Evolutionary conservation across 2,797 vertebrate genomes (phyloP), one percentile per base, ranked within the genome.

Genomic region (Trachops cirrhosus): DNA sequence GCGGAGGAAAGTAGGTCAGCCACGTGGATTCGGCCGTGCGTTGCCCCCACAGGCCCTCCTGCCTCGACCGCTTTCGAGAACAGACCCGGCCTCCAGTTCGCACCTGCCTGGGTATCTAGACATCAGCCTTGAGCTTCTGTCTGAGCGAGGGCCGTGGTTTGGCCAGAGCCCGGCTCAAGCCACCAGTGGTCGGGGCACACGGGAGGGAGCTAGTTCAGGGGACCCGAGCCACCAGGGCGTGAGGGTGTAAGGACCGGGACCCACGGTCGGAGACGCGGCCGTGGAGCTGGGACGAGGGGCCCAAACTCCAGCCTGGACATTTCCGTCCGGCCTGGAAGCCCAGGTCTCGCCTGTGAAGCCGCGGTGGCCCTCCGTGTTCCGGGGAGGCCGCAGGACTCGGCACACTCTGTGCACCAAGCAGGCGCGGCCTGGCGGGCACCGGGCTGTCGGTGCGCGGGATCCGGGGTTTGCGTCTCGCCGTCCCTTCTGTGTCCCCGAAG

Each of bases 401-500:
- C 0, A 9, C 7, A 2, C 1, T 44, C 3, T 16, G 9, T 0
- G 10, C 19, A 5, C 67, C 16, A 1, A 3, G 54, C 2, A 9
- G 29, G 12, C 5, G 4, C 2, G 0, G 22, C n/a, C 39, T 12
- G 32, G 44, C 18, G 4, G 67, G 22, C 0, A 0, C 6, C 24
- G 3, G 86, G 7, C 2, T 0, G 8, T 18, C n/a, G 0, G 0
- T 1, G 26, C 9, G 0, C 0, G 6, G 50, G 5, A 1, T 16
- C 84, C 21, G 0, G 9, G 19, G 1, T 1, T 9, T 8, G 34
- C 4, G 0, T 1, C 1, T 2, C 0, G 1, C 14, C 0, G 0
- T 19, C 6, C 0, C 10, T 21, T 48, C 22, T 29, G 11, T 10
- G 3, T 9, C 19, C 22, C 3, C 48, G 19, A 37, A 12, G 29